Evolutionary conservation across 2,888 invertebrate genomes (phyloP), one percentile per base, ranked within the genome.

Genomic region (Archips crataeganus): DNA sequence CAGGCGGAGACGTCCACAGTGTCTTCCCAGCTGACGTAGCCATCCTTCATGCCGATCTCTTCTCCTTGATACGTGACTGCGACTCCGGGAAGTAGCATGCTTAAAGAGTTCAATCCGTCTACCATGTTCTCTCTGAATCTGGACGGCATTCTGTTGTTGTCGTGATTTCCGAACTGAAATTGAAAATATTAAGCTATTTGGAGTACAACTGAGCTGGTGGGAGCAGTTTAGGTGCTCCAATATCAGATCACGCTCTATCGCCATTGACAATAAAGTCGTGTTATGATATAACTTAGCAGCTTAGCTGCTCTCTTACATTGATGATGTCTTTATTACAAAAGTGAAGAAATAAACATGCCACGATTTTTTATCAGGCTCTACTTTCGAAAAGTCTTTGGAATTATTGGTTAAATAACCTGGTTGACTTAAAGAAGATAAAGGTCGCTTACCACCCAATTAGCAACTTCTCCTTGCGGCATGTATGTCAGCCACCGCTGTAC

Each of bases 1-100:
- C 91, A 90, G 0, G 95, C 96, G 36, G 93, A 91, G 0, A 96
- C 94, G 78, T 96, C 96, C 0, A 95, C 89, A 0, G 96, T 96
- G 70, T 96, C 95, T 6, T 95, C 90, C 89, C 94, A 96, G 76
- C 95, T 92, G 68, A 96, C 93, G 75, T 85, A 87, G 0, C 95
- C 95, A 78, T 97, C 95, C 54, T 90, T 87, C 96, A 97, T 96
- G 0, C 96, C 97, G 39, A 97, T 96, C 86, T 97, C 97, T 81
- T 97, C 97, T 0, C 97, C 98, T 81, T 98, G 97, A 88, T 98
- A 98, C 0, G 97, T 96, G n/a, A 97, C 95, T 0, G 97, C 95
- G 0, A 97, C 96, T 49, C 98, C 98, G 0, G 97, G 97, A 36
- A 98, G 89, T 13, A 97, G 85, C 83, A 97, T 93, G 75, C 96